Percentiles rank a stretch among this genome's conserved stretches.
phyloP scores from a whole-genome alignment of 2,888 invertebrate species.

The Idaea aversata region DNA sequence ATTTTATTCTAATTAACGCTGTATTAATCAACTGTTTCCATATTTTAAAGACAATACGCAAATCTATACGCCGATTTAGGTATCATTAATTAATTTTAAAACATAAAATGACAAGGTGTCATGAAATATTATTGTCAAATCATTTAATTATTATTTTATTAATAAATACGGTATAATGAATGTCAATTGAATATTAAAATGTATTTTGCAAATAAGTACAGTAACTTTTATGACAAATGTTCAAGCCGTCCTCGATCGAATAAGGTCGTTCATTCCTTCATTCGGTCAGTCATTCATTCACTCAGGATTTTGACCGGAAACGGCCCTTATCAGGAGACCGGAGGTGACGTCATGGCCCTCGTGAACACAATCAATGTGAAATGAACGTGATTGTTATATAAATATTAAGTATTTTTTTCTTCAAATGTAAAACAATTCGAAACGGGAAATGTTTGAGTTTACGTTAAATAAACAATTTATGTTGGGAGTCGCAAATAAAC shows the following conservation, averaged over 20 bases:
- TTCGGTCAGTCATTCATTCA: conserved; percentile 50
- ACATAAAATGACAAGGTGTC: not conserved
- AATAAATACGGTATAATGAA: not conserved
- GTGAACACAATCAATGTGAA: conserved; percentile 62
- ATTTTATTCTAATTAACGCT: not conserved
- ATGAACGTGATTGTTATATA: conserved; percentile 75
- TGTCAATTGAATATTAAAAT: not conserved
- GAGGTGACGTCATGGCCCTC: conserved; percentile 67
- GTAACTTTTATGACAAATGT: not conserved
- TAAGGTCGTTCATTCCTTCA: conserved; percentile 52
- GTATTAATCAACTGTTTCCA: not conserved
- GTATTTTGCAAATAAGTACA: not conserved
- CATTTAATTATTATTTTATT: not conserved
- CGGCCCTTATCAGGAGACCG: conserved; percentile 69
- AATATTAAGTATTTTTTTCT: conserved; percentile 58
- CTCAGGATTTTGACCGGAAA: conserved; percentile 72
- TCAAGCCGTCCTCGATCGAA: conserved; percentile 15
- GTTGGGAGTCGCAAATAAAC: conserved; percentile 23
- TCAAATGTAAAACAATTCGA: conserved; percentile 62
- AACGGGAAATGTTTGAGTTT: conserved; percentile 59
- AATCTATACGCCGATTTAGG: not conserved
- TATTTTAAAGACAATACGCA: not conserved
- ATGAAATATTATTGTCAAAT: not conserved
- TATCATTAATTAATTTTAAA: not conserved
- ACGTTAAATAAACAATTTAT: conserved; percentile 26